Evolutionary conservation across 2,113 vertebrate genomes (phyloP).

Genomic region (Protobothrops mucrosquamatus): DNA sequence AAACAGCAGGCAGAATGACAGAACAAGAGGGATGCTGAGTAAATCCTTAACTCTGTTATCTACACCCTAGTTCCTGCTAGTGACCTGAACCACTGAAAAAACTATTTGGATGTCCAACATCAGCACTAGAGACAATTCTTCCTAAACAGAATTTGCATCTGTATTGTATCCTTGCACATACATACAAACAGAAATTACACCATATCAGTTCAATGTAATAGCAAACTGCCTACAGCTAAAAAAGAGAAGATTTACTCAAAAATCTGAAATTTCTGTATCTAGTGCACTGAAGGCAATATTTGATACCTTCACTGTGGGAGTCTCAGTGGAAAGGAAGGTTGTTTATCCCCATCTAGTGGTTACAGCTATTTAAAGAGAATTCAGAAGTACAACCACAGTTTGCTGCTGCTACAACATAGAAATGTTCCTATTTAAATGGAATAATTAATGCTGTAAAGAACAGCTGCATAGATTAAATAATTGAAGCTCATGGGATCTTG

Average conservation of each 20-base stretch:
- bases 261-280: rapidly evolving
- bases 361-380: not conserved
- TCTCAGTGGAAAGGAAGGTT: conserved; percentile 29
- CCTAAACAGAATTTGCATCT: conserved; percentile 19
- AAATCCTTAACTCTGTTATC: not conserved
- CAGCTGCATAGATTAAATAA: conserved; percentile 48
- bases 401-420: not conserved
- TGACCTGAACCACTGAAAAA: not conserved
- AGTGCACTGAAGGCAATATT: rapidly evolving
- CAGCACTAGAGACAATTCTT: conserved; percentile 22
- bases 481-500: conserved; percentile 36
- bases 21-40: not conserved
- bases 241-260: conserved; percentile 38
- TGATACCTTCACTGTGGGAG: not conserved
- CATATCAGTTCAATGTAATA: conserved; percentile 31
- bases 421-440: conserved; percentile 38
- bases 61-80: not conserved
- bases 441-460: conserved; percentile 47
- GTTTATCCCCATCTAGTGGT: conserved; percentile 71
- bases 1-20: not conserved
- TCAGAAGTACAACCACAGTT: not conserved
- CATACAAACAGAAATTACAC: not conserved
- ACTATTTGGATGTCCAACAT: not conserved
- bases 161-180: not conserved
- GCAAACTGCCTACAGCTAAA: conserved; percentile 46